phyloP scores from a whole-genome alignment of 2,113 vertebrate species.

The Puffinus mauretanicus region DNA sequence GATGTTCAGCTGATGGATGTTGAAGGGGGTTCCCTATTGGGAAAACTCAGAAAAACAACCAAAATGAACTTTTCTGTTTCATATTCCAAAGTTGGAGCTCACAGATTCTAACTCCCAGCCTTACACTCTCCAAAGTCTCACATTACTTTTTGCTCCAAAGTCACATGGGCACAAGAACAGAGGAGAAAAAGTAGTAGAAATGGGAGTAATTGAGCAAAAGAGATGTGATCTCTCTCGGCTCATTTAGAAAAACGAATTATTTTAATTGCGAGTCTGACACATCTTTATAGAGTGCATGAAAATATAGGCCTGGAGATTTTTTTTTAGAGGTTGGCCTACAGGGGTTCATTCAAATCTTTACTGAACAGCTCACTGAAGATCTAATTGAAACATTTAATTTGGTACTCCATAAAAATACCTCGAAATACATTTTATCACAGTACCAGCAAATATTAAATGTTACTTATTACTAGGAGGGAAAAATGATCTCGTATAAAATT shows the following conservation, averaged over 20 bases:
- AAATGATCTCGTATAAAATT: slow-evolving; percentile 41
- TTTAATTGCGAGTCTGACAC: slow-evolving; percentile 48
- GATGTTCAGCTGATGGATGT: background rate
- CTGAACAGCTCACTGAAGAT: slow-evolving; percentile 26
- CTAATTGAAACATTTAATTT: slow-evolving; percentile 67
- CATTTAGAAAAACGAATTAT: slow-evolving; percentile 40
- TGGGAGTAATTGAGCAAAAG: slow-evolving; percentile 45
- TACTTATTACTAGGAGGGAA: slow-evolving; percentile 24
- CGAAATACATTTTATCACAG: background rate
- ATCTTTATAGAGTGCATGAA: slow-evolving; percentile 14
- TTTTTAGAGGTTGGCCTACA: slow-evolving; percentile 14
- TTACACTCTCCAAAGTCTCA: background rate
- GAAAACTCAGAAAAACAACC: background rate
- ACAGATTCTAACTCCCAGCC: background rate
- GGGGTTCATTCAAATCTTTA: slow-evolving; percentile 47
- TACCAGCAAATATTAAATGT: slow-evolving; percentile 44
- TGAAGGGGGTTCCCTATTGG: background rate
- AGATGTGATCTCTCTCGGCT: slow-evolving; percentile 25
- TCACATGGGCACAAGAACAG: background rate
- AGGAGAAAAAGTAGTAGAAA: slow-evolving; percentile 7
- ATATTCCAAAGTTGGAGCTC: background rate
- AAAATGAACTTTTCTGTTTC: background rate
- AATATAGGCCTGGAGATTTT: slow-evolving; percentile 8
- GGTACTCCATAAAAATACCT: slow-evolving; percentile 48
- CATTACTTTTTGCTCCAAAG: background rate